These are phyloP conservation scores for Omphaloscelis lunosa DNA, from an alignment of 2,888 invertebrate species.

Conservation along the genomic window DNA sequence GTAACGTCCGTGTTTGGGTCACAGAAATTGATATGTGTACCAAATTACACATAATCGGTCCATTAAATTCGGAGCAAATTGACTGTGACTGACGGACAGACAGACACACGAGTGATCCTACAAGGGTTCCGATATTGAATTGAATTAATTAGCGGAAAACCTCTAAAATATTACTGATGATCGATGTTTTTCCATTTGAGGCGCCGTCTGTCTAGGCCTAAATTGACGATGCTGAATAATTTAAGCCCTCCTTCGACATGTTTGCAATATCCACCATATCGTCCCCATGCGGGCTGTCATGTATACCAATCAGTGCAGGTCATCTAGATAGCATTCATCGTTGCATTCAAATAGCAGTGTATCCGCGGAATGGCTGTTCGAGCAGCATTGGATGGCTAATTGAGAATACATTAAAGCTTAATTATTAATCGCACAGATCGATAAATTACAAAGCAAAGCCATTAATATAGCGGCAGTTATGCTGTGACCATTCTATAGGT, in stretches of 20 bases:
- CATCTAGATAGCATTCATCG: neutral
- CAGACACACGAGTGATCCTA: too few relatives aligned
- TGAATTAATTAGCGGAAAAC: neutral
- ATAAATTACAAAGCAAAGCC: neutral
- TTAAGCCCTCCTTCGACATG: neutral
- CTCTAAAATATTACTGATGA: neutral
- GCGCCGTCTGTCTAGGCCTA: neutral
- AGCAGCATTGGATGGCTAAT: neutral
- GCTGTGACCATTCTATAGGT: neutral
- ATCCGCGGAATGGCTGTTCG: neutral
- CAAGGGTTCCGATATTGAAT: too few relatives aligned
- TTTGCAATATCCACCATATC: neutral
- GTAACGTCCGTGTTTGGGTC: too few relatives aligned
- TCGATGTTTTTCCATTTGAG: too few relatives aligned
- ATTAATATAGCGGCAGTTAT: neutral
- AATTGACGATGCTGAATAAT: neutral
- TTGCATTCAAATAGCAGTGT: neutral
- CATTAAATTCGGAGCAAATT: too few relatives aligned
- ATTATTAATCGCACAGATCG: slow-evolving; percentile 5
- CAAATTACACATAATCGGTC: too few relatives aligned
- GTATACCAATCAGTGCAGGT: neutral
- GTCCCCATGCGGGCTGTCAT: neutral
- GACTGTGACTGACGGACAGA: too few relatives aligned
- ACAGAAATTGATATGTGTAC: too few relatives aligned
- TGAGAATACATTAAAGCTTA: neutral